A percentile compares a stretch with the other conserved stretches of the same genome.
Conservation (phyloP, 2,113 vertebrate species). For the Mixornis gularis region DNA sequence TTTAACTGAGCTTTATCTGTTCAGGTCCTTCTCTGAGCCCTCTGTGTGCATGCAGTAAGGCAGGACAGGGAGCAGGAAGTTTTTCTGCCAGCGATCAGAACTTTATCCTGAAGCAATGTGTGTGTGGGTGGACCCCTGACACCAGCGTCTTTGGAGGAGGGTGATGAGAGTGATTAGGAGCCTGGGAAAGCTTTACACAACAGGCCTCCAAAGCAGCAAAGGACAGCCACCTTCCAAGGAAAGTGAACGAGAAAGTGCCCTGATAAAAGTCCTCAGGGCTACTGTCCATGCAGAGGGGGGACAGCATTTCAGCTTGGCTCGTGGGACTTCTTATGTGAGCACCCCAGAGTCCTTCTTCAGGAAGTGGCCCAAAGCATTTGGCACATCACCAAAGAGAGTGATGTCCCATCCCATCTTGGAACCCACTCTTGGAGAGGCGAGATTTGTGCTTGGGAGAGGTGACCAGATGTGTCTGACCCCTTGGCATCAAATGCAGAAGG, state of each 20-base stretch:
- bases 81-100: neutral
- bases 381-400: neutral
- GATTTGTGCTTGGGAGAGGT: neutral
- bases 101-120: slow-evolving; percentile 21
- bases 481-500: neutral
- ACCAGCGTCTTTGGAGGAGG: slow-evolving; percentile 4
- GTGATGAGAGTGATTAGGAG: slow-evolving; percentile 2
- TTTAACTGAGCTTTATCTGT: neutral
- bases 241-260: neutral
- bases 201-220: neutral
- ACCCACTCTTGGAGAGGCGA: neutral
- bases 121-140: slow-evolving; percentile 56
- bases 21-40: neutral
- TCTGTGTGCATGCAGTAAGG: neutral
- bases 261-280: neutral
- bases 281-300: rapidly evolving
- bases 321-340: neutral
- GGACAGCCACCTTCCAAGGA: neutral
- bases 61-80: neutral
- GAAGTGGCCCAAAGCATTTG: neutral
- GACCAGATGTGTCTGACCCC: neutral
- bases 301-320: neutral
- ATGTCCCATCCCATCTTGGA: neutral
- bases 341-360: neutral
- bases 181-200: slow-evolving; percentile 35